Percentiles rank a stretch among this genome's conserved stretches.
Conservation (phyloP, 2,797 vertebrate species). For the Helarctos malayanus region DNA sequence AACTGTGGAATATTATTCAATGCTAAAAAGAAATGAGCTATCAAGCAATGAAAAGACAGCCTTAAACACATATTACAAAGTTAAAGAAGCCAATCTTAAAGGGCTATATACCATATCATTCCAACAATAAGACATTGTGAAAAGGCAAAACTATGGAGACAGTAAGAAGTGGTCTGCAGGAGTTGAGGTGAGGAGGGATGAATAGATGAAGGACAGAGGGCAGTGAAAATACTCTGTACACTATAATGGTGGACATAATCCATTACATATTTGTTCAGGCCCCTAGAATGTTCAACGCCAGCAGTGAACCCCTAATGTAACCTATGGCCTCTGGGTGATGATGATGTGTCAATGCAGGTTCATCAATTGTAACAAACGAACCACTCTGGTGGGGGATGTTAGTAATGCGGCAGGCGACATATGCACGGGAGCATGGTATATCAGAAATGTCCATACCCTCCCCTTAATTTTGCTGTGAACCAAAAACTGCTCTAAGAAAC, state of each 20-base stretch:
- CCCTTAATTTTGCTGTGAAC: not conserved
- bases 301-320: not conserved
- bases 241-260: not conserved
- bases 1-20: not conserved
- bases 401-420: not conserved
- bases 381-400: not conserved
- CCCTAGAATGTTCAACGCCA: not conserved
- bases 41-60: not conserved
- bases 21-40: not conserved
- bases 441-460: not conserved
- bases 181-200: not conserved
- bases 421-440: not conserved
- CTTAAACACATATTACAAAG: not conserved
- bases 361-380: not conserved
- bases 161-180: not conserved
- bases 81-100: not conserved
- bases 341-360: too few species aligned
- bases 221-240: not conserved
- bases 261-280: not conserved
- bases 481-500: not conserved
- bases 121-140: not conserved
- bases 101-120: not conserved
- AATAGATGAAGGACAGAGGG: not conserved
- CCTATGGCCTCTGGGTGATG: not conserved
- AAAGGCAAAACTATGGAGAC: not conserved